A percentile compares a stretch with the other conserved stretches of the same genome.
phyloP scores from a whole-genome alignment of 2,888 invertebrate species.

The Galerucella nymphaeae region DNA sequence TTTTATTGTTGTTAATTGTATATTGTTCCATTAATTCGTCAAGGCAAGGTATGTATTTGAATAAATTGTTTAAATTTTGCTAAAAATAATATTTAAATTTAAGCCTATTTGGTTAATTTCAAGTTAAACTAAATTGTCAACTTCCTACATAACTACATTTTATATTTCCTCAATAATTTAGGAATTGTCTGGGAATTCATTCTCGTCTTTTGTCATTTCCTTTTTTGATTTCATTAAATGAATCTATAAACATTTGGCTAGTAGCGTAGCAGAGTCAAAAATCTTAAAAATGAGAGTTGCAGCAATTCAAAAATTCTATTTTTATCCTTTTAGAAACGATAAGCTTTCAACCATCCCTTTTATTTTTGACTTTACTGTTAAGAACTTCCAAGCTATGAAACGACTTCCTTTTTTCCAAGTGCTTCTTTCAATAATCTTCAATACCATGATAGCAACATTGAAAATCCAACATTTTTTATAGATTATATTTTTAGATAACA shows the following conservation, averaged over 20 bases:
- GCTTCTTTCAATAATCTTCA: background rate
- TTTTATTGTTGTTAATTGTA: conserved; percentile 11
- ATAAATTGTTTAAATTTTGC: background rate
- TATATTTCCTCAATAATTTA: too few species aligned
- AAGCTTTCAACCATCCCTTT: background rate
- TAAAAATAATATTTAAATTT: too few species aligned
- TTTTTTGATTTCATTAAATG: too few species aligned
- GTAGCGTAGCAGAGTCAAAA: too few species aligned
- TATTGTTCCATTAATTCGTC: background rate
- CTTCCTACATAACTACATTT: too few species aligned
- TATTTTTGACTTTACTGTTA: background rate
- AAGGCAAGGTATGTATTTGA: background rate
- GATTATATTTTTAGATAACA: background rate
- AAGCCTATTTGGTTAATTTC: too few species aligned
- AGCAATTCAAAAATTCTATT: background rate
- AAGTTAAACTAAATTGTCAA: too few species aligned
- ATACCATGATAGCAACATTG: too few species aligned
- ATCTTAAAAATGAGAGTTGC: too few species aligned
- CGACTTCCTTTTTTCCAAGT: background rate
- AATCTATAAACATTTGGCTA: too few species aligned
- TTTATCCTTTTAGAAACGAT: background rate
- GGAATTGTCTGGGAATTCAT: too few species aligned
- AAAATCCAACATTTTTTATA: background rate
- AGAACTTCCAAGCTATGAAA: background rate
- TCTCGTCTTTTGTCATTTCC: too few species aligned